Percentiles rank a stretch among this genome's conserved stretches.
phyloP scores from a whole-genome alignment of 2,888 invertebrate species.

The Metopia argyrocephala region DNA sequence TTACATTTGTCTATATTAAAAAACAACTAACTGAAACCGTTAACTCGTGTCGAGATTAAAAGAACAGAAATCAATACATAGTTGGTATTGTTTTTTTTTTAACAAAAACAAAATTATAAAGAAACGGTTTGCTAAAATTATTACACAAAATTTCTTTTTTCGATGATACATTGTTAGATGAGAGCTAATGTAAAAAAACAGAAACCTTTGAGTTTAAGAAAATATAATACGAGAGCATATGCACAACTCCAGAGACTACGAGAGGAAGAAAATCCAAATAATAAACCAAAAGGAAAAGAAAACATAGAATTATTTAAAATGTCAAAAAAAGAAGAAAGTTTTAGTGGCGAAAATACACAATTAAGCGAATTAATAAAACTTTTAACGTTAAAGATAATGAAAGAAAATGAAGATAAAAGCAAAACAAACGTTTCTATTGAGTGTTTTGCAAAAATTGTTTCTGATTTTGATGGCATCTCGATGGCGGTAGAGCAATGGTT shows the following conservation, averaged over 20 bases:
- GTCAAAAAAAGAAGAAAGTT: background rate
- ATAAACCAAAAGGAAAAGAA: background rate
- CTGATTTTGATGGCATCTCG: constrained; percentile 45
- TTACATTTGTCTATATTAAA: background rate
- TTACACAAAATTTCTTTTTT: background rate
- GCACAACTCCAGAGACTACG: background rate
- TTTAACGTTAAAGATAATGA: constrained; percentile 8
- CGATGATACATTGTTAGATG: background rate
- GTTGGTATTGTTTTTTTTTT: background rate
- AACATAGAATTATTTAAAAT: background rate
- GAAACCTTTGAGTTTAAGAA: background rate
- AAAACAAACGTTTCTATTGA: constrained; percentile 30
- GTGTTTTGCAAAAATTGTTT: constrained; percentile 43
- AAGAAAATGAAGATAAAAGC: background rate
- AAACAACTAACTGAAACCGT: background rate
- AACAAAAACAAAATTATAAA: too few relatives aligned
- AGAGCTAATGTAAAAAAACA: background rate
- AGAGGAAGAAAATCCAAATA: background rate
- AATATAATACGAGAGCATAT: background rate
- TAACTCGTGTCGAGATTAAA: background rate
- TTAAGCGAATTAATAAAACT: constrained; percentile 17
- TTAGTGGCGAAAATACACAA: background rate
- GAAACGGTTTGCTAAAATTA: background rate
- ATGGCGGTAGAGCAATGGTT: constrained; percentile 36
- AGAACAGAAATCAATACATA: background rate